Evolutionary conservation across 2,888 invertebrate genomes (phyloP).

Genomic region (Epirrhoe tristata): DNA sequence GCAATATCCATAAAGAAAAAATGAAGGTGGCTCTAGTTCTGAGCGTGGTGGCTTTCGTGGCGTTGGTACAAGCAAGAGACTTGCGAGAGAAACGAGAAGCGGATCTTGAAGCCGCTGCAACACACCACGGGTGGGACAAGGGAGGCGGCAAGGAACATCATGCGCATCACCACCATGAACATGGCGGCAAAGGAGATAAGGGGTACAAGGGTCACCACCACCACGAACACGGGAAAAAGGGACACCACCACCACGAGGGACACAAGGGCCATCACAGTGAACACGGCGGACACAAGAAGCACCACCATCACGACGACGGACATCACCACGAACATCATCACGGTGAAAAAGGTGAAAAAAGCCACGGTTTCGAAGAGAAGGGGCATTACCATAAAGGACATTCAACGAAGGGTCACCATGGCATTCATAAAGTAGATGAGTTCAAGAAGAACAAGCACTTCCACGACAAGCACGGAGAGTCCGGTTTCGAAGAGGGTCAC

Average conservation of each 20-base stretch:
- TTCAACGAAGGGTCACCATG: constrained; percentile 93
- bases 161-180: constrained; percentile 86
- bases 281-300: constrained; percentile 87
- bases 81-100: constrained; percentile 76
- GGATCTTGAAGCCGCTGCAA: constrained; percentile 84
- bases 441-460: constrained; percentile 94
- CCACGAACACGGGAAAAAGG: constrained; percentile 88
- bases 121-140: constrained; percentile 66
- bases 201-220: constrained; percentile 89
- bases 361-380: constrained; percentile 80
- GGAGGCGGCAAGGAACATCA: constrained; percentile 88
- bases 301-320: constrained; percentile 88
- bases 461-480: constrained; percentile 93
- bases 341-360: constrained; percentile 88
- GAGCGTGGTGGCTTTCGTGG: constrained; percentile 69
- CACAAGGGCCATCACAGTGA: constrained; percentile 86
- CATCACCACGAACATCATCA: constrained; percentile 87
- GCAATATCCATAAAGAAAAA: constrained; percentile 41
- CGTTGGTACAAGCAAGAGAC: constrained; percentile 73
- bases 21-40: constrained; percentile 70
- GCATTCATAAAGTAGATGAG: constrained; percentile 93
- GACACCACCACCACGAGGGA: constrained; percentile 89
- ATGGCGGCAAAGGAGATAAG: constrained; percentile 89
- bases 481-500: constrained; percentile 91
- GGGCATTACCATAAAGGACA: constrained; percentile 93